Base-by-base conservation (phyloP, 2,888 invertebrate species). In the Allophyes oxyacanthae region DNA sequence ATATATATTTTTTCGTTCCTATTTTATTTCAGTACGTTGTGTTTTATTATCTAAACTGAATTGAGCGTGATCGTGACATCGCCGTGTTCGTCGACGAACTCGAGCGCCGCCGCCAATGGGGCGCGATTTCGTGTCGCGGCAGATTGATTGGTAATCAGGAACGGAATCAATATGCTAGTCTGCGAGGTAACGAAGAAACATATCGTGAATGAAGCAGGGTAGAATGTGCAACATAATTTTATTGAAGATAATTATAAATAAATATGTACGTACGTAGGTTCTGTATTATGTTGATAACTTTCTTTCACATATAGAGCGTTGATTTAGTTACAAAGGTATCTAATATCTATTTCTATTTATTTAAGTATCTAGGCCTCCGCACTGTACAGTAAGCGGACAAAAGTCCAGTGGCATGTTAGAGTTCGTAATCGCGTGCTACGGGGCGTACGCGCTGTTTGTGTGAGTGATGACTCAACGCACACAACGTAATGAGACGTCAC, bases 91-190 rank as follows among this genome's bases (percentile, higher is more conserved):
- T 59, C 46, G 66, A 62, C 50, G 50, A 60, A 58, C 60, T 63
- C 52, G 44, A 58, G 26, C 53, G 38, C 36, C 30, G 50, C 37
- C 38, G 44, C 49, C 41, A 34, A 44, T 11, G 51, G 51, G 38
- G 61, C 42, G 59, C 20, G 20, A 20, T 58, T 68, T 69, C 55
- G 55, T 58, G 58, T 61, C 65, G 56, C 56, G 42, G 48, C 56
- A 75, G 75, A 73, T 72, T 75, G 76, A 73, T 75, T 72, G 76
- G 58, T 75, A 72, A 75, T 75, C 69, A 63, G 59, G 62, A 53
- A 60, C 43, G 41, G 57, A 72, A 60, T 75, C 65, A 60, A 55
- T 56, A 60, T 55, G 54, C 56, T 53, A 52, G 11, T 59, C 28
- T 52, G 53, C 44, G 48, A 45, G 51, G 48, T 69, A 58, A 70